These are phyloP conservation scores for Pipistrellus pipistrellus DNA, from an alignment of 2,797 vertebrate genomes.

Conservation along the genomic window DNA sequence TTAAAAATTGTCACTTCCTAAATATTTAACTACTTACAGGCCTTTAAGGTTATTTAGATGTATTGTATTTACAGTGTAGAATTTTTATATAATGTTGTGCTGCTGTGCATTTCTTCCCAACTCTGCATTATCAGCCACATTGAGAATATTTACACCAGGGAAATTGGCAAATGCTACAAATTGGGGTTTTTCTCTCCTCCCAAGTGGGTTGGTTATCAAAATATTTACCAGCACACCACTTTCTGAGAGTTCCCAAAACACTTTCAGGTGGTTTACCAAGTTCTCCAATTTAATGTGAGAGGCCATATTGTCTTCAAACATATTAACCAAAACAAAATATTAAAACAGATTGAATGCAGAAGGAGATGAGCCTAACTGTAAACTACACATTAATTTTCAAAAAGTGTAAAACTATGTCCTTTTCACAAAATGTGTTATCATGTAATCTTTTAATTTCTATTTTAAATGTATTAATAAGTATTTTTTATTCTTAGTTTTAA, in stretches of 20 bases:
- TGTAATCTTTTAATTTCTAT: not conserved
- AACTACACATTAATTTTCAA: not conserved
- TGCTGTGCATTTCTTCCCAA: not conserved
- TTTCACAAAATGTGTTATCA: not conserved
- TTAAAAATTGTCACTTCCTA: not conserved
- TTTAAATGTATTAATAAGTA: not conserved
- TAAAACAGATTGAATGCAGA: not conserved
- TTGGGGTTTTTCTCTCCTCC: not conserved
- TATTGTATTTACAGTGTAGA: not conserved
- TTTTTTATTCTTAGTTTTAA: constrained; percentile 32
- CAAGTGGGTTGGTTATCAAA: not conserved
- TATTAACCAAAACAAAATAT: not conserved
- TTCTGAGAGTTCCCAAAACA: not conserved
- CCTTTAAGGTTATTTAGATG: not conserved
- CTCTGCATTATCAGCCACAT: not conserved
- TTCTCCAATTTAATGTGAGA: not conserved
- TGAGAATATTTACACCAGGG: not conserved
- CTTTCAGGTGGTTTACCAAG: not conserved
- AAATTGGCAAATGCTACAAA: not conserved
- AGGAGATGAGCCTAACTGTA: not conserved
- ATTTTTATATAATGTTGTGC: not conserved
- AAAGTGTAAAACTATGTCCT: not conserved
- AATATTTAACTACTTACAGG: not conserved
- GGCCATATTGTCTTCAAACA: not conserved
- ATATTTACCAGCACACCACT: not conserved